Conservation (phyloP, 2,113 vertebrate genomes). For the Apteryx owenii region DNA sequence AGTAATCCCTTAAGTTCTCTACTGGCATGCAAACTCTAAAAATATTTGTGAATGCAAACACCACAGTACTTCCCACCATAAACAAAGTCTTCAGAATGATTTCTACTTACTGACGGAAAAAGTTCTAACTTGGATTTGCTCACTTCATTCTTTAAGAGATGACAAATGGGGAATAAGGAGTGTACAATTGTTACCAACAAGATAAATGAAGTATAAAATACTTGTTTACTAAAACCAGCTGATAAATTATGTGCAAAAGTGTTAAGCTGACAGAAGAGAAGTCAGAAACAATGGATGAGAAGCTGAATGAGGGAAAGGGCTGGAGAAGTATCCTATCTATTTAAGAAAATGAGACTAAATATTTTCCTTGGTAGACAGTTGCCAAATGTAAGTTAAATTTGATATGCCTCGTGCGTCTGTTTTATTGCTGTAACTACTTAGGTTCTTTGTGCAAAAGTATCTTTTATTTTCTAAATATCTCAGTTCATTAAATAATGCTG, state of each 20-base stretch:
- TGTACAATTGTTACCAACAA: not conserved
- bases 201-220: not conserved
- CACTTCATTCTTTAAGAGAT: not conserved
- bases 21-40: not conserved
- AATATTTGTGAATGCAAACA: not conserved
- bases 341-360: not conserved
- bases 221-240: not conserved
- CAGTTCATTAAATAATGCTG: not conserved
- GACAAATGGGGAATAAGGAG: not conserved
- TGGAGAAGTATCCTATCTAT: not conserved
- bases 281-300: not conserved
- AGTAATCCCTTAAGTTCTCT: accelerated
- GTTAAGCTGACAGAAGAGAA: not conserved
- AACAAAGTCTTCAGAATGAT: not conserved
- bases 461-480: not conserved
- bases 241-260: not conserved
- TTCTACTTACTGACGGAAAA: not conserved
- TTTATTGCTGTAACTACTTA: not conserved
- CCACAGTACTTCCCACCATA: not conserved
- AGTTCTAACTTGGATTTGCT: not conserved
- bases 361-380: not conserved
- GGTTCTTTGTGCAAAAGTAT: not conserved
- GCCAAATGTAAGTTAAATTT: not conserved
- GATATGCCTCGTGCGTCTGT: accelerated
- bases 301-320: not conserved